These are phyloP conservation scores for Altica lythri DNA, from an alignment of 2,888 invertebrate species.

Conservation along the genomic window DNA sequence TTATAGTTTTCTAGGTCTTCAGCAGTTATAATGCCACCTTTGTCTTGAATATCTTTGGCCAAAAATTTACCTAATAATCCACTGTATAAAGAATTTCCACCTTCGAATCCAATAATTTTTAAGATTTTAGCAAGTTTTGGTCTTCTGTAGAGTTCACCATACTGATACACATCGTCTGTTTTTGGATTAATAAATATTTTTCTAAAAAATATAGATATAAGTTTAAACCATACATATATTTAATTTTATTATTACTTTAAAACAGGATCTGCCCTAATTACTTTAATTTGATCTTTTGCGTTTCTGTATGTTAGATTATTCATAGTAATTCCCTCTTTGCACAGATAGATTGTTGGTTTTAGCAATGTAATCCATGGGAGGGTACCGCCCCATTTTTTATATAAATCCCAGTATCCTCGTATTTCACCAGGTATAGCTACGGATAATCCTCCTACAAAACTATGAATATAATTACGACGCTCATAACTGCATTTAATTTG, in stretches of 20 bases:
- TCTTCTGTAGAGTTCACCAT: slow-evolving; percentile 40
- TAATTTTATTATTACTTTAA: too few relatives aligned
- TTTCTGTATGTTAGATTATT: slow-evolving; percentile 19
- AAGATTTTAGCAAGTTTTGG: slow-evolving; percentile 60
- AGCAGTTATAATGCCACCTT: slow-evolving; percentile 77
- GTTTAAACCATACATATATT: too few relatives aligned
- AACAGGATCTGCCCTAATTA: slow-evolving; percentile 20
- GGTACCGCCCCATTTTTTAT: slow-evolving; percentile 27
- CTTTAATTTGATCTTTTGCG: background rate
- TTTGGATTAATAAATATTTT: slow-evolving; percentile 43
- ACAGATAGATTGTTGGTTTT: slow-evolving; percentile 76
- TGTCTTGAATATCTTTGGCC: slow-evolving; percentile 51
- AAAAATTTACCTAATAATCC: slow-evolving; percentile 59
- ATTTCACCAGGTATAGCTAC: slow-evolving; percentile 77
- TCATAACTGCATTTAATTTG: too few relatives aligned
- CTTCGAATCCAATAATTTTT: slow-evolving; percentile 60
- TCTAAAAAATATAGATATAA: slow-evolving; percentile 31
- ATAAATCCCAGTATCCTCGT: slow-evolving; percentile 29
- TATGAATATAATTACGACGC: too few relatives aligned
- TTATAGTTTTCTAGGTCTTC: slow-evolving; percentile 76
- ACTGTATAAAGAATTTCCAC: slow-evolving; percentile 62
- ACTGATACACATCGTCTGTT: slow-evolving; percentile 39
- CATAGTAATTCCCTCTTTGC: slow-evolving; percentile 72
- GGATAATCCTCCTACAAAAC: slow-evolving; percentile 39
- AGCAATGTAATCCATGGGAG: slow-evolving; percentile 81